Percentiles rank a stretch among this genome's conserved stretches.
phyloP scores from a whole-genome alignment of 2,888 invertebrate genomes.

The Leptopterna dolabrata region DNA sequence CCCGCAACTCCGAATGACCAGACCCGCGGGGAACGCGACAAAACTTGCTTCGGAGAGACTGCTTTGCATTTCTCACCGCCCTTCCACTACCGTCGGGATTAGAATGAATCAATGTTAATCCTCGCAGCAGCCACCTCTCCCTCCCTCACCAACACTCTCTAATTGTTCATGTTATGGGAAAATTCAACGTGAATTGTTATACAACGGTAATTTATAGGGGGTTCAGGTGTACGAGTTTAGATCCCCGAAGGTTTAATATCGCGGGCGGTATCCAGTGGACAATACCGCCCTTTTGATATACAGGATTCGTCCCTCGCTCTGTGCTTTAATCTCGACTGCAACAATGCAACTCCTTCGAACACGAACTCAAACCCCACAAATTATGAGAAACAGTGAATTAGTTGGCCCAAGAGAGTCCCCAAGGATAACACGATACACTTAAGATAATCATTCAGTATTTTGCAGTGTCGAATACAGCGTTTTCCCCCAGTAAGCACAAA shows the following conservation, averaged over 20 bases:
- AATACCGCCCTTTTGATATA: neutral
- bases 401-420: too few species aligned
- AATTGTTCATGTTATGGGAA: constrained; percentile 42
- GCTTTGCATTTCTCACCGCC: constrained; percentile 17
- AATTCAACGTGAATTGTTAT: constrained; percentile 43
- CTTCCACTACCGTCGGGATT: constrained; percentile 22
- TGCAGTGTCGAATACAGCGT: too few species aligned
- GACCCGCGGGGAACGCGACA: neutral
- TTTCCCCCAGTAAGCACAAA: too few species aligned
- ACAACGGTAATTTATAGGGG: constrained; percentile 35
- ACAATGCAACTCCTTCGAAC: neutral
- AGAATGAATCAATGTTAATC: constrained; percentile 43
- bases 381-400: too few species aligned
- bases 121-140: neutral
- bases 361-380: neutral
- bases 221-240: constrained; percentile 21
- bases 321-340: neutral
- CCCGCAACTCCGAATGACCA: too few species aligned
- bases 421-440: too few species aligned
- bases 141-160: neutral
- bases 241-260: constrained; percentile 5
- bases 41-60: constrained; percentile 19
- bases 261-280: constrained; percentile 2
- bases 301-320: neutral
- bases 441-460: too few species aligned